Evolutionary conservation across 2,888 invertebrate genomes (phyloP).

Genomic region (Hypena proboscidalis): DNA sequence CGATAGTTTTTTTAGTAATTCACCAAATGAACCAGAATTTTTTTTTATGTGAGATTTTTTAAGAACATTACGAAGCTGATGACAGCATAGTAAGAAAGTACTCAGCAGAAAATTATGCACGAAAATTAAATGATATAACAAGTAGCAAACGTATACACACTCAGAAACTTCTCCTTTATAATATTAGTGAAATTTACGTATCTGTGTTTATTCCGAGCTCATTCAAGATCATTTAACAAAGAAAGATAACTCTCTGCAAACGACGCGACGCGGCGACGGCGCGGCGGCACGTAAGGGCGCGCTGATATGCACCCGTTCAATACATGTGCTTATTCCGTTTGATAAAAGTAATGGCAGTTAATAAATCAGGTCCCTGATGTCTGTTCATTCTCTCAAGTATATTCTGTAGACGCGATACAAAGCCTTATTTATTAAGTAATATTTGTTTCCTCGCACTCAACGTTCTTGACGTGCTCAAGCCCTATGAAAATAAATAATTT

Average conservation of each 20-base stretch:
- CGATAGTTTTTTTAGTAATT: no score
- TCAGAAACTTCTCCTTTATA: no score
- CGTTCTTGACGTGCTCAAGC: conserved; percentile 45
- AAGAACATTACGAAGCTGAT: no score
- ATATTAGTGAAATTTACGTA: no score
- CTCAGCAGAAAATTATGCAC: no score
- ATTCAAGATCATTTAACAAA: conserved; percentile 32
- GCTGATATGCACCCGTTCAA: conserved; percentile 46
- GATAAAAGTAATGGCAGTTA: conserved; percentile 57
- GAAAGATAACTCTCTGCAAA: conserved; percentile 36
- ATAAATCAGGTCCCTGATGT: conserved; percentile 55
- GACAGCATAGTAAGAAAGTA: no score
- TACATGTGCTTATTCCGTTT: conserved; percentile 42
- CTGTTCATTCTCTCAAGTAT: conserved; percentile 40
- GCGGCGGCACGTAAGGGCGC: conserved; percentile 20
- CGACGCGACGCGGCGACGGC: conserved; percentile 22
- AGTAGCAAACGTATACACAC: no score
- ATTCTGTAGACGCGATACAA: conserved; percentile 44
- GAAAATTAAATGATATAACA: no score
- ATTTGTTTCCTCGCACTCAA: conserved; percentile 61
- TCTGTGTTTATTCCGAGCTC: not conserved
- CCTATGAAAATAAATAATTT: no score
- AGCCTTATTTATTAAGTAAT: conserved; percentile 68
- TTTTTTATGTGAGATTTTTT: no score
- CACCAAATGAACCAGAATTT: no score